Evolutionary conservation across 2,113 vertebrate species (phyloP), one percentile per base, ranked within the genome.

Genomic region (Cromileptes altivelis): DNA sequence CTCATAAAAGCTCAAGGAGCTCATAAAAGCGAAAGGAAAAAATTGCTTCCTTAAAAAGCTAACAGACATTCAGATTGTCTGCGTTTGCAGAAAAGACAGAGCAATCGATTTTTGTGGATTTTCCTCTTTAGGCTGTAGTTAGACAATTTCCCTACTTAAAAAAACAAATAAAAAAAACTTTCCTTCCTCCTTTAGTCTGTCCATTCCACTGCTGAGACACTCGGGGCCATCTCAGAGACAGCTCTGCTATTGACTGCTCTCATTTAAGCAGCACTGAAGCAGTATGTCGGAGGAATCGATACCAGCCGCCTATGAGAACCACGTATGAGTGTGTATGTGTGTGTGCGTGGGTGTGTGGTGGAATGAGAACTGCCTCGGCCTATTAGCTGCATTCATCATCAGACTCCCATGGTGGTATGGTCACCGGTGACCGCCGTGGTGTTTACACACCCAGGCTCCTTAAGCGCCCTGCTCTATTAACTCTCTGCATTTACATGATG

Each of bases 361-460:
- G 67, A 55, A 3, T 47, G 58, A 63, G 55, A 70, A 69, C 37
- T 45, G 63, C 73, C 56, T 67, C 17, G 37, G 71, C 70, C 86
- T 85, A 79, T 92, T 90, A 87, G 88, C 56, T 76, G 81, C 88
- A 90, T 92, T 78, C 87, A 92, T 92, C 90, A 90, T 86, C 62
- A 17, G 15, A 4, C 68, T 87, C 87, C 84, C 87, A 52, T 37
- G 79, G 86, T 42, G 67, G 70, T 56, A 21, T 3, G 33, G 85
- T 82, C 82, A 75, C 78, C 6, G 37, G 65, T 80, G 88, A 75
- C 86, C 75, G 87, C 74, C 55, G 13, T 1, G 33, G 45, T 88
- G 91, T 89, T 88, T 84, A 83, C 88, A 84, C 84, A 80, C 75
- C 50, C 47, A 7, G 74, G 15, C 85, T 71, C 70, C 65, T 77